These are phyloP conservation scores for Myodes glareolus DNA, from an alignment of 2,113 vertebrate genomes.

Conservation along the genomic window DNA sequence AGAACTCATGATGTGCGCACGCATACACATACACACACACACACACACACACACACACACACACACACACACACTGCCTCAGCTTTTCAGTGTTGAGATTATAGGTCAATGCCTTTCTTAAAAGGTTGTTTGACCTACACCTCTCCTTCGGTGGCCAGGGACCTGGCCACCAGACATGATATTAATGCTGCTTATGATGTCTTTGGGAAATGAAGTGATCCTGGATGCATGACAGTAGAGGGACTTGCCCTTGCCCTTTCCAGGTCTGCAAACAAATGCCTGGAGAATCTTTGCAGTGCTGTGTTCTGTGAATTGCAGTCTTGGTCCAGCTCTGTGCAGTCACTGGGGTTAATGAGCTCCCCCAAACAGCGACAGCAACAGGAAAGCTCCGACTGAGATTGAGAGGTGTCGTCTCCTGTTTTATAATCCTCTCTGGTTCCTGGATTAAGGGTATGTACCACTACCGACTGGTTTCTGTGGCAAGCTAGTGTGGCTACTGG, in stretches of 20 bases:
- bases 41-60: no score
- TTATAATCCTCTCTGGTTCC: no score
- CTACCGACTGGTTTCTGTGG: no score
- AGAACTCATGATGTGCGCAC: rapidly evolving
- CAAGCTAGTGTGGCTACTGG: no score
- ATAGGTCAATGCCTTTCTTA: neutral
- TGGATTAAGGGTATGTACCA: no score
- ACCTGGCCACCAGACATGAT: neutral
- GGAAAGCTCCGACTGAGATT: neutral
- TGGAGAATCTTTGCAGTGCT: neutral
- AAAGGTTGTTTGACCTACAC: neutral
- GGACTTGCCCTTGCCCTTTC: neutral
- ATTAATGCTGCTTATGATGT: neutral
- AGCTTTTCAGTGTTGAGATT: neutral
- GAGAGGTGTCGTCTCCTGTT: no score
- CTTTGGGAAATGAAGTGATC: neutral
- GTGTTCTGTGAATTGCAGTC: neutral
- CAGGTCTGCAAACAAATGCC: neutral
- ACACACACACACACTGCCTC: neutral
- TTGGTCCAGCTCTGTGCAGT: neutral
- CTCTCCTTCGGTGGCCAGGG: neutral
- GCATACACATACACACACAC: no score
- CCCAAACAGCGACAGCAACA: neutral
- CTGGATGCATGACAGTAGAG: neutral
- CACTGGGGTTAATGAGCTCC: neutral